Evolutionary conservation across 2,888 invertebrate species (phyloP).

Genomic region (Cryptus viduatorius): DNA sequence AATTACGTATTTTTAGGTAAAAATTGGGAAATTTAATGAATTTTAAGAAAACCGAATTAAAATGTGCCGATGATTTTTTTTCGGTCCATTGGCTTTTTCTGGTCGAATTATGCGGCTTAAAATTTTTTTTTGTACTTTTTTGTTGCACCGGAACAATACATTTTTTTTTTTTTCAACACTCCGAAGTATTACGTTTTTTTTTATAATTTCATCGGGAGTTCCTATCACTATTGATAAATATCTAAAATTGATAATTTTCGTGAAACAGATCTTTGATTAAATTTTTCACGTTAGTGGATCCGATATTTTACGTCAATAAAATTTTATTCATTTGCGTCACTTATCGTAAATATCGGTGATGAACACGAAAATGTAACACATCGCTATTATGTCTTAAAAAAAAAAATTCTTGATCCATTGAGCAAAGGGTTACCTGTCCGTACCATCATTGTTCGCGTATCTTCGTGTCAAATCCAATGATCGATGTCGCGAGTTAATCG

Average conservation of each 20-base stretch:
- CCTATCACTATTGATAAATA: too few species aligned
- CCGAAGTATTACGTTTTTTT: neutral
- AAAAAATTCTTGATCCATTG: neutral
- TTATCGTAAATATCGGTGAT: too few species aligned
- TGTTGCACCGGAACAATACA: too few species aligned
- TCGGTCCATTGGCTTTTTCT: neutral
- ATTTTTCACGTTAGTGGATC: too few species aligned
- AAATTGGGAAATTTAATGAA: too few species aligned
- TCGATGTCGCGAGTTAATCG: conserved; percentile 45
- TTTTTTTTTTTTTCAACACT: neutral
- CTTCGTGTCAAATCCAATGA: conserved; percentile 40
- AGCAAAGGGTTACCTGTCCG: conserved; percentile 3
- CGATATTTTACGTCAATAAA: too few species aligned
- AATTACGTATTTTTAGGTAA: too few species aligned
- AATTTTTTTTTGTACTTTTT: neutral
- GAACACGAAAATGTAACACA: neutral
- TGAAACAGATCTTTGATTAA: too few species aligned
- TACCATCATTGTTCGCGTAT: conserved; percentile 25
- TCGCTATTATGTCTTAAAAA: neutral
- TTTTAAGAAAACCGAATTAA: neutral
- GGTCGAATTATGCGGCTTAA: neutral
- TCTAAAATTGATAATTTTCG: too few species aligned
- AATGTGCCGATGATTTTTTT: neutral
- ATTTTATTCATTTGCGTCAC: too few species aligned
- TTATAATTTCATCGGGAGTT: neutral